These are phyloP conservation scores for Anableps anableps DNA, from an alignment of 2,797 vertebrate species.

Conservation along the genomic window DNA sequence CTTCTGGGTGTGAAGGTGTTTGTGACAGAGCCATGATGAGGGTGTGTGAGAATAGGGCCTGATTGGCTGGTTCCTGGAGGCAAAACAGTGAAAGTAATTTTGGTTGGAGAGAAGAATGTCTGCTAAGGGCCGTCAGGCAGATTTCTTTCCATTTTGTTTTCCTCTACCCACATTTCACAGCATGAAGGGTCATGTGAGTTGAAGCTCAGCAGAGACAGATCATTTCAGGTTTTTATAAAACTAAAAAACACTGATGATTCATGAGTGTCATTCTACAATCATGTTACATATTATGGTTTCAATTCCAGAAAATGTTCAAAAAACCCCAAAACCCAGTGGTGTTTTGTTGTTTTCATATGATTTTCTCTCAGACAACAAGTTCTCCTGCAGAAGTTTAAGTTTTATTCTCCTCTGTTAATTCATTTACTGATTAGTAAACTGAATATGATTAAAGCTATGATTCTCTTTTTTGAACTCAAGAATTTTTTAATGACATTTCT, in stretches of 20 bases:
- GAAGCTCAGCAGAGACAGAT: background rate
- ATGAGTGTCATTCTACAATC: background rate
- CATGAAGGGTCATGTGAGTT: constrained; percentile 2
- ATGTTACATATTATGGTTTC: background rate
- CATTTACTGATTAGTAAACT: background rate
- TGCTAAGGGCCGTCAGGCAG: background rate
- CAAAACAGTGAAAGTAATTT: background rate
- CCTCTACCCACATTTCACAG: background rate
- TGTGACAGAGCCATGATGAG: constrained; percentile 40
- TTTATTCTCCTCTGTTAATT: background rate
- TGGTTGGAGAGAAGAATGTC: background rate
- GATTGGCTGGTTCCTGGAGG: constrained; percentile 57
- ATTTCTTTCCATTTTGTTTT: background rate
- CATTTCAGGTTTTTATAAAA: background rate
- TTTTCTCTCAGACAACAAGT: background rate
- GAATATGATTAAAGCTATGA: background rate
- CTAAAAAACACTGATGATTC: background rate
- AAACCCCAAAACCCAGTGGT: too few relatives aligned
- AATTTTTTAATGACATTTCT: background rate
- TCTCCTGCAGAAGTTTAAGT: background rate
- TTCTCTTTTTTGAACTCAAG: background rate
- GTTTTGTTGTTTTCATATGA: background rate
- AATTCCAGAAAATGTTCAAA: background rate
- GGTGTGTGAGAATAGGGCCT: constrained; percentile 48
- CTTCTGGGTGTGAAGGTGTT: constrained; percentile 21